phyloP scores from a whole-genome alignment of 2,797 vertebrate species.

The Anguilla anguilla region DNA sequence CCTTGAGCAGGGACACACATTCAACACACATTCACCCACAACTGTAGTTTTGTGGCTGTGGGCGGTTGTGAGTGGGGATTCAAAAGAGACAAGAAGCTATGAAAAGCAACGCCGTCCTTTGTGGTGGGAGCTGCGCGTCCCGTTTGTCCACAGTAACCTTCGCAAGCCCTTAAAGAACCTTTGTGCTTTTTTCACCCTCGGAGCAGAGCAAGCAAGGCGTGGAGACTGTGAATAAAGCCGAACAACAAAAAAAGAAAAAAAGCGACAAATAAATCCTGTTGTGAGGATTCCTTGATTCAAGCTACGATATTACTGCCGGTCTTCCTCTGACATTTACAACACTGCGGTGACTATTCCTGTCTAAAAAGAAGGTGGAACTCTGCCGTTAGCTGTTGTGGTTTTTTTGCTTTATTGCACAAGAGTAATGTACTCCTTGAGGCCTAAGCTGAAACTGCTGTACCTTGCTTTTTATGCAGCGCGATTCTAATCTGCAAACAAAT shows the following conservation, averaged over 20 bases:
- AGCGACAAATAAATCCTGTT: background rate
- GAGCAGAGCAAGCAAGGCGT: background rate
- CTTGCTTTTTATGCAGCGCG: background rate
- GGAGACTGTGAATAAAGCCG: background rate
- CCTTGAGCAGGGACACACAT: background rate
- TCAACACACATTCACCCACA: background rate
- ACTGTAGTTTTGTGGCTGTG: background rate
- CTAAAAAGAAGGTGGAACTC: background rate
- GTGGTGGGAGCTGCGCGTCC: background rate
- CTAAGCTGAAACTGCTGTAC: background rate
- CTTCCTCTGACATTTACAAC: conserved; percentile 1
- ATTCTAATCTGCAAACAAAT: background rate
- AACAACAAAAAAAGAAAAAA: background rate
- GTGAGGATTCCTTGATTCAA: background rate
- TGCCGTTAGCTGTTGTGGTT: background rate
- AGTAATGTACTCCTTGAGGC: conserved; percentile 1
- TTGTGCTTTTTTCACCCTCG: background rate
- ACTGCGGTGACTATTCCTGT: background rate
- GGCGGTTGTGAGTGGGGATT: background rate
- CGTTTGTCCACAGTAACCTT: background rate
- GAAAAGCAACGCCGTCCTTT: background rate
- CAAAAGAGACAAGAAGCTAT: background rate
- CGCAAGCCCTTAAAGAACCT: background rate
- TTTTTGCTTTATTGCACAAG: background rate
- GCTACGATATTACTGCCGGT: background rate